Percentiles rank a stretch among this genome's conserved stretches.
These are phyloP conservation scores for Drosophila baimaii DNA, from an alignment of 1,140 invertebrate genomes.

Conservation along the genomic window DNA sequence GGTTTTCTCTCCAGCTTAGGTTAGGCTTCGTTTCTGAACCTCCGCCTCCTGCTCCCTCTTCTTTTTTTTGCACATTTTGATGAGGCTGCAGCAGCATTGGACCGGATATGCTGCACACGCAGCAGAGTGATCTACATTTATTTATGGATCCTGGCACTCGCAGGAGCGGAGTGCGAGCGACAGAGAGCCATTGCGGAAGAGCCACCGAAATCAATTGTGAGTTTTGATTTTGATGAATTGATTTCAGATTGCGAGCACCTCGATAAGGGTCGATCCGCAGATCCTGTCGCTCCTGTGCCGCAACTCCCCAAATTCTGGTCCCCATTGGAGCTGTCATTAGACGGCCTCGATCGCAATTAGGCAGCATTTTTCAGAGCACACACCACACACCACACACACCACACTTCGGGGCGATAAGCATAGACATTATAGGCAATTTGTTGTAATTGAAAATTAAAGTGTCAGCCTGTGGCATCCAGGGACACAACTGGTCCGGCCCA, in stretches of 20 bases:
- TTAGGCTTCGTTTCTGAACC: constrained; percentile 12
- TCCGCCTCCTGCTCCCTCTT: not conserved
- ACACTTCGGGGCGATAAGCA: constrained; percentile 72
- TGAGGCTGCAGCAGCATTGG: constrained; percentile 34
- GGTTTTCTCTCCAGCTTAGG: constrained; percentile 27
- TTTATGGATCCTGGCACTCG: constrained; percentile 74
- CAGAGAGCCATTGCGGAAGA: constrained; percentile 10
- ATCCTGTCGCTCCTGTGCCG: constrained; percentile 4
- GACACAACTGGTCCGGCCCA: constrained; percentile 44
- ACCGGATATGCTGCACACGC: constrained; percentile 79
- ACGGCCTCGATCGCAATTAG: constrained; percentile 51
- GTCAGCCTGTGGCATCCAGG: constrained; percentile 77
- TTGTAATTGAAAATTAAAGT: constrained; percentile 83
- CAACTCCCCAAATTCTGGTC: constrained; percentile 1
- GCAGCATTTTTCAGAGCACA: constrained; percentile 53
- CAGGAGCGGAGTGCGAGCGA: not conserved
- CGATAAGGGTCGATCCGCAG: constrained; percentile 56
- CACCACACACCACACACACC: constrained; percentile 22
- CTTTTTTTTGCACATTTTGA: constrained; percentile 64
- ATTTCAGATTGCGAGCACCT: constrained; percentile 68
- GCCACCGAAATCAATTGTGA: constrained; percentile 72
- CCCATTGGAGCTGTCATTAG: constrained; percentile 34
- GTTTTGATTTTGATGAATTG: constrained; percentile 82
- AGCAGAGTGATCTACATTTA: constrained; percentile 77
- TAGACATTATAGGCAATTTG: constrained; percentile 83